Conservation (phyloP, 23 tunicate species). For the Phallusia fumigata region DNA sequence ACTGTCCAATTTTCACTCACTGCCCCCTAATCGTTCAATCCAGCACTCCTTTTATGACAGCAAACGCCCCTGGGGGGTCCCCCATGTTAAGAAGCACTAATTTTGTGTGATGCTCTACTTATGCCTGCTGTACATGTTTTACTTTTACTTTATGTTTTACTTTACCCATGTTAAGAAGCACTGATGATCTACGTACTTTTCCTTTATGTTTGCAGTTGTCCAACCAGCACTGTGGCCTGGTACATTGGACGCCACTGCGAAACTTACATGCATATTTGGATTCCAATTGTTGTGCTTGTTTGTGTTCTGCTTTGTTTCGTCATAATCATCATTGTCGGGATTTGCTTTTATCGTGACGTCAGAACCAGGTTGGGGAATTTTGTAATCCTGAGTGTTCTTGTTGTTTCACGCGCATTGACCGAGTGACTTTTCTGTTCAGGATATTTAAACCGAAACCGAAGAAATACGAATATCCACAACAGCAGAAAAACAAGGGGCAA, state of each 20-base stretch:
- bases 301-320: constrained; percentile 16
- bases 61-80: too few species aligned
- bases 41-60: too few species aligned
- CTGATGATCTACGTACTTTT: too few species aligned
- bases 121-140: too few species aligned
- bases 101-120: too few species aligned
- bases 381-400: background rate
- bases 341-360: background rate
- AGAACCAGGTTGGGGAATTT: background rate
- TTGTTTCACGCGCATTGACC: too few species aligned
- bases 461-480: background rate
- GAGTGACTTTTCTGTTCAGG: background rate
- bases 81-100: too few species aligned
- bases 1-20: too few species aligned
- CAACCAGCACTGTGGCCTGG: constrained; percentile 25
- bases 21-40: too few species aligned
- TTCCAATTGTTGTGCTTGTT: constrained; percentile 30
- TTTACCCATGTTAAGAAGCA: too few species aligned
- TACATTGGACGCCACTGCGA: constrained; percentile 68
- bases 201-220: constrained; percentile 30
- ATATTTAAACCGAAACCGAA: background rate
- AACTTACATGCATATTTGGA: constrained; percentile 49
- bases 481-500: background rate
- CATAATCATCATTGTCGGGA: background rate
- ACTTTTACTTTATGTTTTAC: too few species aligned